A percentile compares a stretch with the other conserved stretches of the same genome.
These are phyloP conservation scores for Columbina picui DNA, from an alignment of 2,113 vertebrate species.

Conservation along the genomic window DNA sequence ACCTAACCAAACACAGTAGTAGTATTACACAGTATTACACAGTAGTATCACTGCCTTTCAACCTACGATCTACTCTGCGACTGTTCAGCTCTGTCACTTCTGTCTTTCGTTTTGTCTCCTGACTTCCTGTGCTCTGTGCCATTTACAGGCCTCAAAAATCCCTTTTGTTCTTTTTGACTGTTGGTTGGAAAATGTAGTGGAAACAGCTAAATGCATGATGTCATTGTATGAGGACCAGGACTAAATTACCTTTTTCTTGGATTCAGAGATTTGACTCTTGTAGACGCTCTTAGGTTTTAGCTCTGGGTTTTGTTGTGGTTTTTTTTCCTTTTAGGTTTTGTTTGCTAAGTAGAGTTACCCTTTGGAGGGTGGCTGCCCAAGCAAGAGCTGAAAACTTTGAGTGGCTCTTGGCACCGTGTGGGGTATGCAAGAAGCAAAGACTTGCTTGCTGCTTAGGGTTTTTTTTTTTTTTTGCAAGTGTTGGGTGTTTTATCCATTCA, in stretches of 20 bases:
- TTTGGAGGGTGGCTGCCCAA: neutral
- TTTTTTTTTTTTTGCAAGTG: neutral
- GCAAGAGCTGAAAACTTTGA: neutral
- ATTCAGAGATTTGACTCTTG: neutral
- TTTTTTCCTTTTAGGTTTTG: neutral
- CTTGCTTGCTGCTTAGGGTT: neutral
- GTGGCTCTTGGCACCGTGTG: neutral
- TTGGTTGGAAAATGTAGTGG: neutral
- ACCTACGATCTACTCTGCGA: fast-evolving
- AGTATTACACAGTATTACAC: neutral
- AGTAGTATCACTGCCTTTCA: neutral
- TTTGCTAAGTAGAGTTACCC: neutral
- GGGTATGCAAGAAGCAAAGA: neutral
- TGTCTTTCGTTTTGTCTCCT: neutral
- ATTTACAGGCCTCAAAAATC: neutral
- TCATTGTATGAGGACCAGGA: neutral
- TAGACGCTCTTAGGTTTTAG: neutral
- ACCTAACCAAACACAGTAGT: neutral
- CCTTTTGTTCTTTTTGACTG: neutral
- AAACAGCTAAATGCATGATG: neutral
- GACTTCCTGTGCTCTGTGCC: neutral
- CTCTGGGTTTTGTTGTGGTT: neutral
- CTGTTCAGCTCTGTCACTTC: neutral
- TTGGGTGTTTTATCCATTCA: neutral
- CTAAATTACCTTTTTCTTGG: neutral